Base-by-base conservation (phyloP, 2,888 invertebrate genomes). In the Orthosia cruda region DNA sequence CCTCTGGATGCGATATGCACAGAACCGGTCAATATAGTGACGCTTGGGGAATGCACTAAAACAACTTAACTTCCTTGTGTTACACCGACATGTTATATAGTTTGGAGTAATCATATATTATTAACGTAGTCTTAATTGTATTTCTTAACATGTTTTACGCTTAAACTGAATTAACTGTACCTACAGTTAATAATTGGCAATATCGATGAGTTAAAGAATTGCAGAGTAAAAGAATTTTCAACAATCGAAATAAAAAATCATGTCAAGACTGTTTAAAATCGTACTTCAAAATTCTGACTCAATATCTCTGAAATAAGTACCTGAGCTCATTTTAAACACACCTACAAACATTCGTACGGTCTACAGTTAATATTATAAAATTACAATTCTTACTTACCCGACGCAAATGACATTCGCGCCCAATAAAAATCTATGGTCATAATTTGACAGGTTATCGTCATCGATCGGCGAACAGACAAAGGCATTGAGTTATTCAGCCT, bases 401-500 rank as follows among this genome's bases (percentile, higher is more conserved):
- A 86, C 77, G 71, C 81, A 80, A 88, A 87, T 83, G 73, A 76
- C 67, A 70, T 83, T 76, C 77, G 67, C 75, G 77, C 69, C 74
- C 78, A 81, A 88, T 87, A 86, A 88, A 89, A 87, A 80, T 75
- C 55, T 78, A 74, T 88, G 89, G 87, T 89, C 89, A 91, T 88
- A 91, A 91, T 91, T 89, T 89, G 91, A 88, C 90, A 90, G 77
- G 88, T 89, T 88, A 89, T 87, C 87, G 86, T 89, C 90, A 89
- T 90, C 90, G 88, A 92, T 88, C 92, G 91, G 89, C 87, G 85
- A 57, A 68, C 76, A 86, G 89, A 90, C 90, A 92, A 92, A 91
- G 90, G 87, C 81, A 80, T 68, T 85, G 84, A 88, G 85, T 92
- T 93, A 93, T 92, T 93, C 93, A 85, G 87, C 90, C 89, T 81